Percentiles rank a stretch among this genome's conserved stretches.
phyloP scores from a whole-genome alignment of 1,140 invertebrate species.

The Eumaeus atala region DNA sequence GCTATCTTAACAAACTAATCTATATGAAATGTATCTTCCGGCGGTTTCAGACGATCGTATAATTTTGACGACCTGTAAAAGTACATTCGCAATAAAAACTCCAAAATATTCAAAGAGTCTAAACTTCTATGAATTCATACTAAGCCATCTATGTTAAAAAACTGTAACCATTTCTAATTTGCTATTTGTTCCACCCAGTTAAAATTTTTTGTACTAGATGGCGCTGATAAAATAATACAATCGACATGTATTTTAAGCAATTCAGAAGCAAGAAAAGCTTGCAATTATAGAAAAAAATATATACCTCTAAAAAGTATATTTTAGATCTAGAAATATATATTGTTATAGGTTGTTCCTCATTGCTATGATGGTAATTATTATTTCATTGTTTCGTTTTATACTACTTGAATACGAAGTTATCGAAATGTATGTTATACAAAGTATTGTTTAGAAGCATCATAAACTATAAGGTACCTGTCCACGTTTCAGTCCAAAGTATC shows the following conservation, averaged over 20 bases:
- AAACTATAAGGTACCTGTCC: slow-evolving; percentile 83
- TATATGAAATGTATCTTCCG: slow-evolving; percentile 98
- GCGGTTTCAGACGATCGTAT: slow-evolving; percentile 98
- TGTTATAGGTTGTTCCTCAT: no score
- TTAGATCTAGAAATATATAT: neutral
- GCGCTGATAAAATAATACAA: neutral
- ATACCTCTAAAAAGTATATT: no score
- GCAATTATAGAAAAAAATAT: no score
- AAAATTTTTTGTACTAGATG: no score
- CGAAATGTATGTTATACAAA: no score
- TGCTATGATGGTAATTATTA: no score
- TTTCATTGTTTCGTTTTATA: no score
- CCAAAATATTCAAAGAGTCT: slow-evolving; percentile 24
- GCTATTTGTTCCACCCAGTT: no score
- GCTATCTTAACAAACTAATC: slow-evolving; percentile 88
- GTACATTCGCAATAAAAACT: no score
- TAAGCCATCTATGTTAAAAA: neutral
- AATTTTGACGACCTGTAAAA: slow-evolving; percentile 94
- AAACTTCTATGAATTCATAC: slow-evolving; percentile 14
- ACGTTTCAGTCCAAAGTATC: slow-evolving; percentile 97
- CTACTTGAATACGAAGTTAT: no score
- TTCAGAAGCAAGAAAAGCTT: no score
- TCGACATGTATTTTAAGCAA: neutral
- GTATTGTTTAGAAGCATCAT: no score
- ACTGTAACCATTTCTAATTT: neutral